Base-by-base conservation (phyloP, 1,140 invertebrate genomes). In the Zaprionus davidi region DNA sequence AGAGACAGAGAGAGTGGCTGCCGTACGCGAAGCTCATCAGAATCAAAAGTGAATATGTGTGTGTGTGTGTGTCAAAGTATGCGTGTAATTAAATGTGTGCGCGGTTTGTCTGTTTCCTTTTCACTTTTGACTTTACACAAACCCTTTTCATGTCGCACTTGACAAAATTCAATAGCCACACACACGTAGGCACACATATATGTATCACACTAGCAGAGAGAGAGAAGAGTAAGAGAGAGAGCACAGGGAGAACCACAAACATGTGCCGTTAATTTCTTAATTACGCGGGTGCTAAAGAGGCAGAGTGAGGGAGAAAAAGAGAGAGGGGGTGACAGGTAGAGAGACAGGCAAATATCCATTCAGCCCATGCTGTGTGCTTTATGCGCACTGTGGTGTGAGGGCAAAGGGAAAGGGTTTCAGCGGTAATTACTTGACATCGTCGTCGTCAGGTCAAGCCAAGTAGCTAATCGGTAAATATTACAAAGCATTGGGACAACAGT, bases 201-300 rank as follows among this genome's bases (percentile, higher is more conserved):
- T 28, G 0, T 28, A 28, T 31, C 28, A 31, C 7, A 31, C 28
- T 31, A 31, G 7, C 7, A 31, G 28, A 31, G 49, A 65, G 22
- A 24, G 31, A 17, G 22, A 55, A 44, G 62, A 46, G 36, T 24
- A 49, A 24, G 58, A 60, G 55, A 76, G 67, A 72, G 71, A 86
- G 76, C 64, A 31, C 51, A 60, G 55, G 69, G 66, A 79, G 79
- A 86, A 69, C 68, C 68, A 71, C 81, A 83, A 87, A 88, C 84
- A 87, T 87, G 84, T 87, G 83, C 81, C 83, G 83, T 87, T 87
- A 87, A 87, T 87, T 87, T 87, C 83, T 87, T 87, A 87, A 87
- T 87, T 87, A 87, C 84, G 84, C 83, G 83, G 78, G 78, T 83
- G 84, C 76, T 77, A 64, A 44, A 56, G 55, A 49, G 49, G 71